Conservation (phyloP, 2,797 vertebrate genomes). For the Masticophis lateralis region DNA sequence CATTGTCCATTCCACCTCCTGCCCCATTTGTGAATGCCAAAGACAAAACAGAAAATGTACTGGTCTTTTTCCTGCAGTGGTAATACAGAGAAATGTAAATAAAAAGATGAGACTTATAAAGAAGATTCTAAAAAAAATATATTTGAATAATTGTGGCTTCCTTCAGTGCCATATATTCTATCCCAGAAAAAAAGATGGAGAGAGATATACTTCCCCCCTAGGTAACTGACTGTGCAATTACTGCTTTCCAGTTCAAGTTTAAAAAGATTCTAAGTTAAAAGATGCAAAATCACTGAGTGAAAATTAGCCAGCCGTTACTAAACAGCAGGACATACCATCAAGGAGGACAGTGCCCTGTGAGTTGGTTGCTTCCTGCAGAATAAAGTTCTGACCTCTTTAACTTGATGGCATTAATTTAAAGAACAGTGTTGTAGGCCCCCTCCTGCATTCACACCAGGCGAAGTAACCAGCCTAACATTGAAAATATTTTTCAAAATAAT, state of each 20-base stretch:
- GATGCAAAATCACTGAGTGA: constrained; percentile 3
- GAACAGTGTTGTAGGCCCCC: neutral
- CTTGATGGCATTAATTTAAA: neutral
- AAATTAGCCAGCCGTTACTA: constrained; percentile 32
- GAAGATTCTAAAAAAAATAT: neutral
- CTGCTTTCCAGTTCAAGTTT: constrained; percentile 9
- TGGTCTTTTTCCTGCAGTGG: neutral
- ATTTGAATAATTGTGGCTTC: neutral
- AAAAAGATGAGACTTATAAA: neutral
- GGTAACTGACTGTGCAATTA: constrained; percentile 26
- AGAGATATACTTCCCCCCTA: neutral
- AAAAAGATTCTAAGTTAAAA: constrained; percentile 11
- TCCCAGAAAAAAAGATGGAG: neutral
- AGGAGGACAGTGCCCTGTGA: neutral
- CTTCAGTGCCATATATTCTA: neutral
- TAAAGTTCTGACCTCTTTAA: neutral
- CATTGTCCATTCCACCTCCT: neutral
- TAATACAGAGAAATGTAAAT: neutral
- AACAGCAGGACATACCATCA: constrained; percentile 8
- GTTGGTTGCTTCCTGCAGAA: neutral
- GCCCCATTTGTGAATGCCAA: neutral
- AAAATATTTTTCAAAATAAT: neutral
- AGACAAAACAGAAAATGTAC: neutral
- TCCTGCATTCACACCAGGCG: neutral
- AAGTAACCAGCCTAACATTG: neutral